Evolutionary conservation across 2,797 vertebrate species (phyloP).

Genomic region (Chromobotia macracanthus): DNA sequence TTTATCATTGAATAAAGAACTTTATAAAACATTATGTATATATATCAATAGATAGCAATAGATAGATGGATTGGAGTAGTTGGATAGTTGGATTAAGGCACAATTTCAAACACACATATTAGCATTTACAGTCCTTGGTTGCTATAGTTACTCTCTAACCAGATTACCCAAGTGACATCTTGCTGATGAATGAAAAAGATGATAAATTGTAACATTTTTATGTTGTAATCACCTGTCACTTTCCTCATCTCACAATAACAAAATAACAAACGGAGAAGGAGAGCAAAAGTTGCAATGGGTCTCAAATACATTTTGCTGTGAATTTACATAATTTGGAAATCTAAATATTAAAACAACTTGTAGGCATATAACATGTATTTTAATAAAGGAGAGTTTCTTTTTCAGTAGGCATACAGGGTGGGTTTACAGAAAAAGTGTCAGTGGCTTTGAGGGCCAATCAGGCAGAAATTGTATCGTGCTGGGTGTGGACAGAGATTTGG

Average conservation of each 20-base stretch:
- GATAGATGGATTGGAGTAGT: too few relatives aligned
- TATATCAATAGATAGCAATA: too few relatives aligned
- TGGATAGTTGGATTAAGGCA: background rate
- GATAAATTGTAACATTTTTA: background rate
- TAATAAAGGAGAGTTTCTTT: background rate
- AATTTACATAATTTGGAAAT: background rate
- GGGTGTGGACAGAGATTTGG: conserved; percentile 40
- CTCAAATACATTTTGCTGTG: background rate
- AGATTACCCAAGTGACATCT: background rate
- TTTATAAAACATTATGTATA: too few relatives aligned
- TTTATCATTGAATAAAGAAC: too few relatives aligned
- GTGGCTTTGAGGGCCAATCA: background rate
- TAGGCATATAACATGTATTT: background rate
- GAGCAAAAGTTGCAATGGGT: background rate
- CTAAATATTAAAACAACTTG: background rate
- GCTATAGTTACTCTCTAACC: background rate
- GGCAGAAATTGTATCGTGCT: conserved; percentile 38
- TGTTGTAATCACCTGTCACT: background rate
- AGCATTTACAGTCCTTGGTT: conserved; percentile 1
- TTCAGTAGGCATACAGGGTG: background rate
- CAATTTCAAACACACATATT: background rate
- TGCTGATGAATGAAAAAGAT: background rate
- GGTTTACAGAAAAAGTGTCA: background rate
- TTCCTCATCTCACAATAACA: background rate
- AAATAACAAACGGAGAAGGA: too few relatives aligned